Conservation (phyloP, 1,140 invertebrate genomes). For the Drosophila novamexicana region DNA sequence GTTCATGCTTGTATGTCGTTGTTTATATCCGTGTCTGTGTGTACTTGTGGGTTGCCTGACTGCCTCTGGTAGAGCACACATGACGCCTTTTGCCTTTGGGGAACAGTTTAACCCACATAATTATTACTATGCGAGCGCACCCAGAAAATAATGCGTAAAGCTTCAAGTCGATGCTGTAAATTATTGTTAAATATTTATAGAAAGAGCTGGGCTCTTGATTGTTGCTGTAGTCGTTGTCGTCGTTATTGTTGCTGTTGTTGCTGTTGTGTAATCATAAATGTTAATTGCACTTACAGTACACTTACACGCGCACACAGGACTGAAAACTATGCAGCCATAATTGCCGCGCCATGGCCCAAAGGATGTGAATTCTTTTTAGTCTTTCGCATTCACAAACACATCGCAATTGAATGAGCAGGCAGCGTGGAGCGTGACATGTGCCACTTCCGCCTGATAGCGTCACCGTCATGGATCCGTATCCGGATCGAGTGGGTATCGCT, state of each 20-base stretch:
- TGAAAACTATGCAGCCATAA: slow-evolving; percentile 64
- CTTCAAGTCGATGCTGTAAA: slow-evolving; percentile 68
- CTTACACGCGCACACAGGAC: slow-evolving; percentile 12
- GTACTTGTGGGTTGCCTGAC: slow-evolving; percentile 34
- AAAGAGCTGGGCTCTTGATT: slow-evolving; percentile 19
- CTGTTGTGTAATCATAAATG: slow-evolving; percentile 62
- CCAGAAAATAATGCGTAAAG: slow-evolving; percentile 64
- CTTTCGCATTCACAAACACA: slow-evolving; percentile 42
- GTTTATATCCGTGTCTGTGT: slow-evolving; percentile 25
- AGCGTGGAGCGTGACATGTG: slow-evolving; percentile 73
- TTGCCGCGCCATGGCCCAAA: slow-evolving; percentile 59
- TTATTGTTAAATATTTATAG: slow-evolving; percentile 75
- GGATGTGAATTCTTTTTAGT: slow-evolving; percentile 60
- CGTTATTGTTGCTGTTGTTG: not conserved
- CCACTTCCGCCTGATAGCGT: slow-evolving; percentile 81
- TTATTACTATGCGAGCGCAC: slow-evolving; percentile 60
- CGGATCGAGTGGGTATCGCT: slow-evolving; percentile 59
- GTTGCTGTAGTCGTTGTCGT: slow-evolving; percentile 22
- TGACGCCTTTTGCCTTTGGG: slow-evolving; percentile 47
- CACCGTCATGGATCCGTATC: slow-evolving; percentile 66
- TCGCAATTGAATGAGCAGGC: slow-evolving; percentile 70
- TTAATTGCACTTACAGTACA: slow-evolving; percentile 61
- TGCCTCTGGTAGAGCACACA: slow-evolving; percentile 53
- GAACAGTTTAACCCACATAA: slow-evolving; percentile 76
- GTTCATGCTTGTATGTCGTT: slow-evolving; percentile 13